A percentile compares a stretch with the other conserved stretches of the same genome.
phyloP scores from a whole-genome alignment of 2,888 invertebrate species.

The Callyntrura sp. region DNA sequence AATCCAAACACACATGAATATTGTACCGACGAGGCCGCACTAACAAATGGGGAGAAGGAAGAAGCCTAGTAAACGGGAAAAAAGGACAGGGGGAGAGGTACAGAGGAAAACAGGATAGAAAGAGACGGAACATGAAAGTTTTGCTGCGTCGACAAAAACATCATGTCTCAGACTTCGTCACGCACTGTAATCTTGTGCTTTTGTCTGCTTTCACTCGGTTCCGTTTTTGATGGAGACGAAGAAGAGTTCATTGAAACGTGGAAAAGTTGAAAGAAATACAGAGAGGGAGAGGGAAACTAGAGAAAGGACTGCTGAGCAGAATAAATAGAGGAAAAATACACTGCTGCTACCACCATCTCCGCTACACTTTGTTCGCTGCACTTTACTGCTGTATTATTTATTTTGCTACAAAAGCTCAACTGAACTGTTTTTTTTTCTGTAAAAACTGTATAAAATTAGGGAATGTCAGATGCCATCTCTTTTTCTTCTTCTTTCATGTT shows the following conservation, averaged over 20 bases:
- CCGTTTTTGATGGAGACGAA: conserved; percentile 69
- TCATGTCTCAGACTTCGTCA: conserved; percentile 78
- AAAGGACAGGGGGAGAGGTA: not conserved
- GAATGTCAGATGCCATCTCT: conserved; percentile 53
- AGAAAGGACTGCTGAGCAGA: conserved; percentile 40
- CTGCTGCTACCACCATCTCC: not conserved
- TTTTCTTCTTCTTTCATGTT: conserved; percentile 12
- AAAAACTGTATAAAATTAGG: conserved; percentile 47
- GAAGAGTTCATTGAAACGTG: conserved; percentile 68
- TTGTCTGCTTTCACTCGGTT: conserved; percentile 72
- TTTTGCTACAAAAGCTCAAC: conserved; percentile 13
- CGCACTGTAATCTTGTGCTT: conserved; percentile 77
- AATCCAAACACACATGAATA: conserved; percentile 31
- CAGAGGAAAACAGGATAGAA: not conserved
- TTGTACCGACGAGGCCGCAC: not conserved
- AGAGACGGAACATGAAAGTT: conserved; percentile 64
- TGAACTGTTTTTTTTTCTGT: conserved; percentile 29
- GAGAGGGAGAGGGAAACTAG: not conserved
- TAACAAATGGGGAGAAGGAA: conserved; percentile 1
- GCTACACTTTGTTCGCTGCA: not conserved
- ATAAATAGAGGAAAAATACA: conserved; percentile 41
- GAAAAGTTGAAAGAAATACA: conserved; percentile 60
- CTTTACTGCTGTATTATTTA: not conserved
- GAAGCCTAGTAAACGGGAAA: not conserved
- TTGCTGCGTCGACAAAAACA: conserved; percentile 78